phyloP scores from a whole-genome alignment of 2,888 invertebrate genomes.

The Papilio elwesi region DNA sequence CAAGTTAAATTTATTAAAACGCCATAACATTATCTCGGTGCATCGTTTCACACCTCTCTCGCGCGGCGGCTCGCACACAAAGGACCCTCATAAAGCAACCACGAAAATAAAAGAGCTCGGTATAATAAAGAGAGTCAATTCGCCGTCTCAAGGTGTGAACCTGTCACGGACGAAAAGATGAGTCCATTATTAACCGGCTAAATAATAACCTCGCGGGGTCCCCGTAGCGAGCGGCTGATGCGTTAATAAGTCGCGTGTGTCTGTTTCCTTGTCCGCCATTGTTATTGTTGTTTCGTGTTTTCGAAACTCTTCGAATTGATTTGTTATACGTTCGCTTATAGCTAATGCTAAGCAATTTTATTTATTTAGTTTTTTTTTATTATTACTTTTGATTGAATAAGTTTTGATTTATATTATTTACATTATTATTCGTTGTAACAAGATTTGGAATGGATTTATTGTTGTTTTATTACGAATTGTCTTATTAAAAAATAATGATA shows the following conservation, averaged over 20 bases:
- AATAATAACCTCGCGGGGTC: constrained; percentile 71
- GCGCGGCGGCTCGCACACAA: constrained; percentile 58
- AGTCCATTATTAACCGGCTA: constrained; percentile 81
- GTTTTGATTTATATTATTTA: no score
- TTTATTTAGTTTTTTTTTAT: not conserved
- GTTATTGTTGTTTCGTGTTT: constrained; percentile 43
- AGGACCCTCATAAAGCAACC: constrained; percentile 73
- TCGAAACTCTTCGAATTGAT: constrained; percentile 41
- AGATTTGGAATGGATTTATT: no score
- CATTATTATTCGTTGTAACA: no score
- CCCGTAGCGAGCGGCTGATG: constrained; percentile 65
- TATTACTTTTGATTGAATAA: no score
- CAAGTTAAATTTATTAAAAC: constrained; percentile 66
- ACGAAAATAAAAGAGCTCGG: constrained; percentile 62
- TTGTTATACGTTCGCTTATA: constrained; percentile 1
- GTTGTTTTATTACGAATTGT: no score
- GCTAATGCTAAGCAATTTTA: not conserved
- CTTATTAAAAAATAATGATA: no score
- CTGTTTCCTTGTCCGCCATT: constrained; percentile 51
- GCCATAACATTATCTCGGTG: constrained; percentile 52
- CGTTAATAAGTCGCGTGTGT: constrained; percentile 66
- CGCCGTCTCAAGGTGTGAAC: constrained; percentile 80
- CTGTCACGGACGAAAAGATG: constrained; percentile 81
- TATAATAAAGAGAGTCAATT: constrained; percentile 77
- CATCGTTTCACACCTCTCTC: constrained; percentile 71